Conservation (phyloP, 2,888 invertebrate genomes). For the Lochmaea capreae region DNA sequence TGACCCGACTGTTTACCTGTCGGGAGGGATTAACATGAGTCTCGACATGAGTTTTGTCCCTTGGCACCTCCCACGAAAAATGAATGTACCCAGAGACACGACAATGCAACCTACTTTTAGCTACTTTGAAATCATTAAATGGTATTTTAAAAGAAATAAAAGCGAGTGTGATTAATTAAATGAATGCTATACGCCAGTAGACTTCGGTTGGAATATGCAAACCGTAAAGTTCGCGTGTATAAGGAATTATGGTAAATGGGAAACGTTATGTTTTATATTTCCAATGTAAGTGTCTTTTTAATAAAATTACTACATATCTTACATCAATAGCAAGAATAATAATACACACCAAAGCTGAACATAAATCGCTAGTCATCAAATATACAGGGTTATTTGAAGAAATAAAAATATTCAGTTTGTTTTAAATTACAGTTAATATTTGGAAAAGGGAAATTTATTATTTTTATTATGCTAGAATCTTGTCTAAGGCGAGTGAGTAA, state of each 20-base stretch:
- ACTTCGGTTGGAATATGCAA: slow-evolving; percentile 50
- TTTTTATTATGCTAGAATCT: too few species aligned
- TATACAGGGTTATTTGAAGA: not conserved
- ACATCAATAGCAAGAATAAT: slow-evolving; percentile 35
- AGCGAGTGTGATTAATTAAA: slow-evolving; percentile 44
- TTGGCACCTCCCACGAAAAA: too few species aligned
- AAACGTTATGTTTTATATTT: slow-evolving; percentile 39
- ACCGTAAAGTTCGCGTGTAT: slow-evolving; percentile 44
- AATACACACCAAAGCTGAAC: slow-evolving; percentile 17
- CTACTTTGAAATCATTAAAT: too few species aligned
- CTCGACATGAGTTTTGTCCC: too few species aligned
- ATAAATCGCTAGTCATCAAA: not conserved
- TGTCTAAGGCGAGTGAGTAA: too few species aligned
- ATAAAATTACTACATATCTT: slow-evolving; percentile 35
- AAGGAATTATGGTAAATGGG: slow-evolving; percentile 36
- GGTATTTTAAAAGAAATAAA: not conserved
- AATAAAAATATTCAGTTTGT: too few species aligned
- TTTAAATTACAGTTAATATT: too few species aligned
- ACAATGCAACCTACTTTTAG: too few species aligned
- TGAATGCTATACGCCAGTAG: slow-evolving; percentile 33
- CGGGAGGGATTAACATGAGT: too few species aligned
- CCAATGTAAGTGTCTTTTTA: slow-evolving; percentile 42
- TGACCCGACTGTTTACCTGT: too few species aligned
- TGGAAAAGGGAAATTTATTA: too few species aligned
- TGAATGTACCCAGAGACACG: too few species aligned